Percentiles rank a stretch among this genome's conserved stretches.
Evolutionary conservation across 2,888 invertebrate genomes (phyloP).

Genomic region (Eurois occulta): DNA sequence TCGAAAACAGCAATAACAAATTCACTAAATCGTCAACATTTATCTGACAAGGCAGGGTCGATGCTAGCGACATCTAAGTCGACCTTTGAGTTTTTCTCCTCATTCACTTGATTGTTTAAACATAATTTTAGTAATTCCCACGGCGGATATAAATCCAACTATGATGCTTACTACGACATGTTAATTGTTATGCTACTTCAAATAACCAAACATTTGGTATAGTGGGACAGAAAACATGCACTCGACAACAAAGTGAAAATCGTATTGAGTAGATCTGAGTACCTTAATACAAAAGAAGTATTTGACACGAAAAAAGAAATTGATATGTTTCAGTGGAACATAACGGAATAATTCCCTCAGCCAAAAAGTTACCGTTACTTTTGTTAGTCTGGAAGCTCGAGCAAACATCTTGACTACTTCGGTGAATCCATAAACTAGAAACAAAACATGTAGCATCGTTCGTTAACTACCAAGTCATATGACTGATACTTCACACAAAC

Average conservation of each 20-base stretch:
- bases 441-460: slow-evolving; percentile 37
- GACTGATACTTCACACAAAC: slow-evolving; percentile 68
- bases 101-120: slow-evolving; percentile 67
- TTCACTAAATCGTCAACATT: no score
- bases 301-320: not conserved
- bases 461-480: slow-evolving; percentile 59
- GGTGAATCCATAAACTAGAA: slow-evolving; percentile 36
- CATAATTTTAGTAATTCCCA: slow-evolving; percentile 59
- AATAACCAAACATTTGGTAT: slow-evolving; percentile 33
- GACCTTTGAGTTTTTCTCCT: no score
- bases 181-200: slow-evolving; percentile 72
- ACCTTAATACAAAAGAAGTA: slow-evolving; percentile 2
- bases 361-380: slow-evolving; percentile 19
- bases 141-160: slow-evolving; percentile 70
- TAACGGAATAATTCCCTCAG: not conserved
- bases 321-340: slow-evolving; percentile 7
- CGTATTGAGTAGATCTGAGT: slow-evolving; percentile 26
- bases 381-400: not conserved
- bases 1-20: no score
- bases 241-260: slow-evolving; percentile 21
- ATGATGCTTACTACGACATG: slow-evolving; percentile 71
- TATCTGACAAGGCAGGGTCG: no score
- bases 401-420: slow-evolving; percentile 38
- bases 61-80: no score
- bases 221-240: slow-evolving; percentile 37